A percentile compares a stretch with the other conserved stretches of the same genome.
phyloP scores from a whole-genome alignment of 2,797 vertebrate genomes.

The Kryptopterus vitreolus region DNA sequence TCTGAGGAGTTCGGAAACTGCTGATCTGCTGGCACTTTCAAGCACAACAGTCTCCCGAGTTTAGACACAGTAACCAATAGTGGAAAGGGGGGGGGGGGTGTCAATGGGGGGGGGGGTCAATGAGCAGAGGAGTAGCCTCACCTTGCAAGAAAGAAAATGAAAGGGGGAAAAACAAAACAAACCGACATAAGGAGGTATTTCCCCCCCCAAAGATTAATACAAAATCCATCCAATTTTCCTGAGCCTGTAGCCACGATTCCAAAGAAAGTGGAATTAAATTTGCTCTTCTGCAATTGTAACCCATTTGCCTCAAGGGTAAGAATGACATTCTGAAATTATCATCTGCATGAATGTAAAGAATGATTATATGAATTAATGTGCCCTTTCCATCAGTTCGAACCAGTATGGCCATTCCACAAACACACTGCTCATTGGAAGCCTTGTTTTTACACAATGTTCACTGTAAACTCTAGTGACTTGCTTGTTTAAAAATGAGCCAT shows the following conservation, averaged over 20 bases:
- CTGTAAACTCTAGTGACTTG: too few species aligned
- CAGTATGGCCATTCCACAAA: neutral
- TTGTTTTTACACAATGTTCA: neutral
- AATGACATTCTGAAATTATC: neutral
- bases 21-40: neutral
- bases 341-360: neutral
- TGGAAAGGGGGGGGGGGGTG: too few species aligned
- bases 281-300: neutral
- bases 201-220: neutral
- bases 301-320: neutral
- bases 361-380: neutral
- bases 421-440: neutral
- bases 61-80: neutral
- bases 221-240: neutral
- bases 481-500: neutral
- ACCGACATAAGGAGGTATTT: too few species aligned
- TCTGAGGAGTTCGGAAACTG: neutral
- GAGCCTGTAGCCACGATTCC: too few species aligned
- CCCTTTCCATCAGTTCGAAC: neutral
- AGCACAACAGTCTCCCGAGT: neutral
- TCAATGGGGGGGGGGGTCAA: neutral
- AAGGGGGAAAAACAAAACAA: too few species aligned
- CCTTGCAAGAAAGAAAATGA: neutral
- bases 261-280: neutral
- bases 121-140: neutral